phyloP scores from a whole-genome alignment of 2,888 invertebrate genomes.

The Beris chalybata region DNA sequence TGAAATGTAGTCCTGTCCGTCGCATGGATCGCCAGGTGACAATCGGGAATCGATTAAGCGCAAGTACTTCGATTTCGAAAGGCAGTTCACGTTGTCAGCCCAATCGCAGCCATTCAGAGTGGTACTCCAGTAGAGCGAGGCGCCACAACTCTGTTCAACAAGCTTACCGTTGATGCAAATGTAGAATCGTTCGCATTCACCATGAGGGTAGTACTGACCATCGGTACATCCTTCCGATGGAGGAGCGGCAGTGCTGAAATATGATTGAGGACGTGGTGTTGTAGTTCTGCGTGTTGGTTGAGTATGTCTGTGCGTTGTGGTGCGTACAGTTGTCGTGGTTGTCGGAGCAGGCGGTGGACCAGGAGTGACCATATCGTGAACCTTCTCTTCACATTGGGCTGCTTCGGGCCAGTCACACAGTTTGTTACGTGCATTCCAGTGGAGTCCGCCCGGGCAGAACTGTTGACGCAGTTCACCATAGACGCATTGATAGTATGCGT shows the following conservation, averaged over 20 bases:
- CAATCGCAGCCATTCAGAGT: constrained; percentile 74
- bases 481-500: constrained; percentile 75
- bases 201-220: constrained; percentile 75
- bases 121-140: constrained; percentile 74
- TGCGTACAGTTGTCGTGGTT: constrained; percentile 47
- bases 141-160: constrained; percentile 72
- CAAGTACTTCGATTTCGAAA: constrained; percentile 48
- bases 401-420: constrained; percentile 81
- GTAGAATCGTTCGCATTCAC: constrained; percentile 73
- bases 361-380: constrained; percentile 49
- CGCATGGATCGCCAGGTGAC: constrained; percentile 60
- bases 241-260: constrained; percentile 45
- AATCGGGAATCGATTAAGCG: constrained; percentile 46
- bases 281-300: constrained; percentile 46
- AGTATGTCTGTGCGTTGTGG: constrained; percentile 44
- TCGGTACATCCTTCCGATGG: constrained; percentile 60
- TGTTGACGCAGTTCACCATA: constrained; percentile 71
- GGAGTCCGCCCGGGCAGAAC: constrained; percentile 76
- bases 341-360: constrained; percentile 50
- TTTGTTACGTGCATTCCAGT: constrained; percentile 70
- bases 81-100: constrained; percentile 67
- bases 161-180: constrained; percentile 77
- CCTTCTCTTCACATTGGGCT: constrained; percentile 63
- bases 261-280: constrained; percentile 45
- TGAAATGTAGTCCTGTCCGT: constrained; percentile 66